phyloP scores from a whole-genome alignment of 1,140 invertebrate genomes.

The Pseudobourletiella spinata region DNA sequence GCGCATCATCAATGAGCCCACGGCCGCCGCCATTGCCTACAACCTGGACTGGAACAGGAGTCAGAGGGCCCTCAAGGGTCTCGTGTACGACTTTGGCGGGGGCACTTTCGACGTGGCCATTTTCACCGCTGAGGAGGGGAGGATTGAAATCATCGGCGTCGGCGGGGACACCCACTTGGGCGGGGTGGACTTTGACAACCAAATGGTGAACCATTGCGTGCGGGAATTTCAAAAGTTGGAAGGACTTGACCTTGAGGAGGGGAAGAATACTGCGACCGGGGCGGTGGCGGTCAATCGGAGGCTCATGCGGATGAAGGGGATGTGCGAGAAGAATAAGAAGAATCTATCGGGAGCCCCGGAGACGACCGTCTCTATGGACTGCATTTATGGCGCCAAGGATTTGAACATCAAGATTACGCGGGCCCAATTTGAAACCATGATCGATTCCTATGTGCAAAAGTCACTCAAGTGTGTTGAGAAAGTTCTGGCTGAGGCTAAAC shows the following conservation, averaged over 20 bases:
- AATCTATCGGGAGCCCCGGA: neutral
- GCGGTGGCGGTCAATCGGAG: neutral
- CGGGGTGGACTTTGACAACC: constrained; percentile 39
- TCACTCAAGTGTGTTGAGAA: constrained; percentile 54
- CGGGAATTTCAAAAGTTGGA: constrained; percentile 50
- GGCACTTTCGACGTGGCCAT: constrained; percentile 52
- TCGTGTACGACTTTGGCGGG: constrained; percentile 44
- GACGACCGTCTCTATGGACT: constrained; percentile 23
- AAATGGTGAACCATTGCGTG: constrained; percentile 38
- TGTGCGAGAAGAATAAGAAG: constrained; percentile 17
- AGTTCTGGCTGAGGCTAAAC: constrained; percentile 48
- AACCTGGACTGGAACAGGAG: constrained; percentile 87
- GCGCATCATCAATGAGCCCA: constrained; percentile 99
- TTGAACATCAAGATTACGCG: neutral
- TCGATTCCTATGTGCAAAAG: constrained; percentile 42
- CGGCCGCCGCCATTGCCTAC: constrained; percentile 97
- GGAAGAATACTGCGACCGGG: constrained; percentile 44
- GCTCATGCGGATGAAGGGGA: constrained; percentile 7
- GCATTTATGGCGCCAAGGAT: constrained; percentile 10
- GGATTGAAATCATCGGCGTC: constrained; percentile 41
- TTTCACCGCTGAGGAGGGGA: constrained; percentile 48
- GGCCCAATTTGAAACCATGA: constrained; percentile 21
- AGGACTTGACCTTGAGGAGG: too few species aligned
- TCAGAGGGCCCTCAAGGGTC: constrained; percentile 29
- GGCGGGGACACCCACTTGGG: constrained; percentile 43